Evolutionary conservation across 2,797 vertebrate species (phyloP).

Genomic region (Carapus acus): DNA sequence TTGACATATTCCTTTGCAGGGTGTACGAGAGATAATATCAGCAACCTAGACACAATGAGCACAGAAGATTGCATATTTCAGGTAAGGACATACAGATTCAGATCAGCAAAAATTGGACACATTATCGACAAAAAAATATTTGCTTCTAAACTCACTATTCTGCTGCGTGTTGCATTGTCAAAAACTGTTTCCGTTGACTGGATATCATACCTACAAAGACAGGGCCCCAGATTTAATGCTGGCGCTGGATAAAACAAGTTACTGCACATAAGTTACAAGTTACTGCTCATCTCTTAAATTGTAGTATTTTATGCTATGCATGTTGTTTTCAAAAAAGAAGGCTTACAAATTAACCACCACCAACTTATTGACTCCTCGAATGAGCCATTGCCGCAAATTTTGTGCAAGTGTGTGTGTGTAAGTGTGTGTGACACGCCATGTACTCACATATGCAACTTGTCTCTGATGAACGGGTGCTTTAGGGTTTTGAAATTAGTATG

Average conservation of each 20-base stretch:
- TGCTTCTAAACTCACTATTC: conserved; percentile 82
- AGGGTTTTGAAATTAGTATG: conserved; percentile 78
- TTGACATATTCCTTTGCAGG: conserved; percentile 65
- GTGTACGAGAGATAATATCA: conserved; percentile 66
- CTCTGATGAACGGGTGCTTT: conserved; percentile 89
- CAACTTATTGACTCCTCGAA: not conserved
- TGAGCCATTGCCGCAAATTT: not conserved
- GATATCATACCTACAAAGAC: conserved; percentile 84
- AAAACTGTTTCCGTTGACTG: conserved; percentile 89
- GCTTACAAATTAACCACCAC: not conserved
- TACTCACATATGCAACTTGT: conserved; percentile 94
- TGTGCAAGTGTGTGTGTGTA: no score
- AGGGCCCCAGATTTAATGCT: conserved; percentile 1
- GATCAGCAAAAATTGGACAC: no score
- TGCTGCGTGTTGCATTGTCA: conserved; percentile 88
- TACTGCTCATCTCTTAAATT: no score
- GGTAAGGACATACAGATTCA: no score
- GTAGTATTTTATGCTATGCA: no score
- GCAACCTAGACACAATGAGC: conserved; percentile 62
- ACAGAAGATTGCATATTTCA: no score
- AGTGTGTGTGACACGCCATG: not conserved
- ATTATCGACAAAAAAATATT: not conserved
- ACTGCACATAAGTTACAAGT: no score
- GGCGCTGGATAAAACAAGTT: not conserved
- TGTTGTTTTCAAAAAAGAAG: no score